These are phyloP conservation scores for Dexiosoma caninum DNA, from an alignment of 2,888 invertebrate species.

Conservation along the genomic window DNA sequence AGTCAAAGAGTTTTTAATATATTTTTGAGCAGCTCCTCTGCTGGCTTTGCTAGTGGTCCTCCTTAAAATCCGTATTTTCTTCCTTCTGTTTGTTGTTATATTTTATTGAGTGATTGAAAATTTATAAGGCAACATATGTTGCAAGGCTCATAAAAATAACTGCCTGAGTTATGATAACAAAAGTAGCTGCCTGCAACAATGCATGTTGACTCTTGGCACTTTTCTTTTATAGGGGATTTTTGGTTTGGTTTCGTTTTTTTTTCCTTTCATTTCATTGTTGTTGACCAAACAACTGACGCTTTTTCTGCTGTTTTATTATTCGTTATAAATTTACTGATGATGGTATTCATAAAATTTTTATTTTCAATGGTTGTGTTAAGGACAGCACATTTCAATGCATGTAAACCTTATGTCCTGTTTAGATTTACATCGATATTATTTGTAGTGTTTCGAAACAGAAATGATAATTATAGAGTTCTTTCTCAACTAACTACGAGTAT, in stretches of 20 bases:
- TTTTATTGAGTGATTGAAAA: conserved; percentile 53
- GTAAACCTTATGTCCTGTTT: conserved; percentile 58
- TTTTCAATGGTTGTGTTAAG: conserved; percentile 1
- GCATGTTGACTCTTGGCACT: conserved; percentile 53
- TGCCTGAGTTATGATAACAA: background rate
- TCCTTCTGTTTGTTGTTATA: background rate
- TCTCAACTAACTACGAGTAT: no score
- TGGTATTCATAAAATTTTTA: conserved; percentile 31
- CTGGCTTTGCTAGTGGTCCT: conserved; percentile 21
- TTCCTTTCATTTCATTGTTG: conserved; percentile 19
- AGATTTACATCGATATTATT: conserved; percentile 45
- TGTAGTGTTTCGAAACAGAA: background rate
- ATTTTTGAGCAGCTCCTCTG: conserved; percentile 26
- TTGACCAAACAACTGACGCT: conserved; percentile 63
- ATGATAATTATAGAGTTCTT: background rate
- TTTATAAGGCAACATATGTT: conserved; percentile 53
- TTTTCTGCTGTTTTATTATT: conserved; percentile 52
- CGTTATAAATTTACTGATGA: conserved; percentile 51
- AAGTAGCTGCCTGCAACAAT: background rate
- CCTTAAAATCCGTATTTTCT: conserved; percentile 25
- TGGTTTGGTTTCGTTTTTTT: background rate
- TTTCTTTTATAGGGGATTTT: conserved; percentile 54
- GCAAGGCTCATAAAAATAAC: conserved; percentile 31
- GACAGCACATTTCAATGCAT: conserved; percentile 12
- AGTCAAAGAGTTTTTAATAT: background rate